Percentiles rank a stretch among this genome's conserved stretches.
Conservation (phyloP, 2,113 vertebrate genomes). For the Crotalus helleri region DNA sequence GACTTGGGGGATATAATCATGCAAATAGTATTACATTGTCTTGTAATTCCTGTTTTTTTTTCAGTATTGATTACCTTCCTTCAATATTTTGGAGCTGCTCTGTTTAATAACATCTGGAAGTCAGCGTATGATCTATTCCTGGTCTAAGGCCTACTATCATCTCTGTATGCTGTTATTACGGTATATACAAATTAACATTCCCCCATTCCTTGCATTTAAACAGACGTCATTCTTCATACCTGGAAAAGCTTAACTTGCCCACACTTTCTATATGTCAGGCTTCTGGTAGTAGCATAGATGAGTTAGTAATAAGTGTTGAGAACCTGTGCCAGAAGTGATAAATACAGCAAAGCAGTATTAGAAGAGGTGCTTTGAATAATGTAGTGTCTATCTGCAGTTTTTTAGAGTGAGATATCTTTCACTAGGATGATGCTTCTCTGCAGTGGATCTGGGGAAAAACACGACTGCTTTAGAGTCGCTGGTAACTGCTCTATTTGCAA, state of each 20-base stretch:
- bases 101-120: background rate
- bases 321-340: background rate
- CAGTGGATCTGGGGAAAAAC: background rate
- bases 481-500: background rate
- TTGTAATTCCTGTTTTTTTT: background rate
- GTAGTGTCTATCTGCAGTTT: background rate
- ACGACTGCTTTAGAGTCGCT: background rate
- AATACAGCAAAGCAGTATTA: background rate
- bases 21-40: constrained; percentile 8
- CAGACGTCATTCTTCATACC: background rate
- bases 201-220: background rate
- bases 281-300: background rate
- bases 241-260: background rate
- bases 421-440: background rate
- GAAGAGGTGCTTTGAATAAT: background rate
- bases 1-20: constrained; percentile 30
- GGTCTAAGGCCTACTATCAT: background rate
- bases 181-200: background rate
- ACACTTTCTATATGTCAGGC: background rate
- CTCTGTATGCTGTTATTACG: background rate
- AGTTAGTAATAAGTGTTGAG: background rate
- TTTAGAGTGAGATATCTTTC: background rate
- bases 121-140: background rate
- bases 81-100: constrained; percentile 14
- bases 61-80: background rate